Evolutionary conservation across 2,113 vertebrate genomes (phyloP).

Genomic region (Tragelaphus imberbis): DNA sequence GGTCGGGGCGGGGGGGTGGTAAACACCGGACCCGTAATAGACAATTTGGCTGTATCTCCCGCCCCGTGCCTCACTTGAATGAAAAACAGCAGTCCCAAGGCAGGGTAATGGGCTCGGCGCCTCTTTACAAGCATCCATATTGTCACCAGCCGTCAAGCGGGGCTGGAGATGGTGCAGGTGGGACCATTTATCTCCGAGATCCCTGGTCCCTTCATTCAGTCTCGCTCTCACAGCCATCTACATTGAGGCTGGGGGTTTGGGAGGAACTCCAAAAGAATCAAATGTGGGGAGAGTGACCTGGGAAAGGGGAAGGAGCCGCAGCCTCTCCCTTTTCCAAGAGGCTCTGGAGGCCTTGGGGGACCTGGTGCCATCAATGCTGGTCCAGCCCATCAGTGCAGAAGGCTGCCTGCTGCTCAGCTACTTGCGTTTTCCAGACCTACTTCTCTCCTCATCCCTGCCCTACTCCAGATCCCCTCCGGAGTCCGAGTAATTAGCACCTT

Average conservation of each 20-base stretch:
- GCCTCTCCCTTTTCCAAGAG: not conserved
- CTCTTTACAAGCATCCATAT: slow-evolving; percentile 62
- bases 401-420: not conserved
- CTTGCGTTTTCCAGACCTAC: not conserved
- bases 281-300: no score
- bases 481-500: slow-evolving; percentile 1
- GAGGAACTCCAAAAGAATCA: not conserved
- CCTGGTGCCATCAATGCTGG: accelerated
- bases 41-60: slow-evolving; percentile 53
- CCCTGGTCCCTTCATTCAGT: not conserved
- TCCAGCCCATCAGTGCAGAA: not conserved
- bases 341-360: not conserved
- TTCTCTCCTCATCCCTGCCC: slow-evolving; percentile 16
- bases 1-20: not conserved
- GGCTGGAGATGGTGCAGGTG: not conserved
- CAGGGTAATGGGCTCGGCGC: slow-evolving; percentile 25
- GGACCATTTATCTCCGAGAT: slow-evolving; percentile 27
- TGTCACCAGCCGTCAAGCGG: slow-evolving; percentile 37
- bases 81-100: slow-evolving; percentile 61
- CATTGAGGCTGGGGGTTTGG: not conserved
- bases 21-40: slow-evolving; percentile 55
- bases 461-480: not conserved
- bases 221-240: not conserved
- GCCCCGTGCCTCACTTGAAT: slow-evolving; percentile 38
- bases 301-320: not conserved